Conservation (phyloP, 2,888 invertebrate genomes). For the Aplocera efformata region DNA sequence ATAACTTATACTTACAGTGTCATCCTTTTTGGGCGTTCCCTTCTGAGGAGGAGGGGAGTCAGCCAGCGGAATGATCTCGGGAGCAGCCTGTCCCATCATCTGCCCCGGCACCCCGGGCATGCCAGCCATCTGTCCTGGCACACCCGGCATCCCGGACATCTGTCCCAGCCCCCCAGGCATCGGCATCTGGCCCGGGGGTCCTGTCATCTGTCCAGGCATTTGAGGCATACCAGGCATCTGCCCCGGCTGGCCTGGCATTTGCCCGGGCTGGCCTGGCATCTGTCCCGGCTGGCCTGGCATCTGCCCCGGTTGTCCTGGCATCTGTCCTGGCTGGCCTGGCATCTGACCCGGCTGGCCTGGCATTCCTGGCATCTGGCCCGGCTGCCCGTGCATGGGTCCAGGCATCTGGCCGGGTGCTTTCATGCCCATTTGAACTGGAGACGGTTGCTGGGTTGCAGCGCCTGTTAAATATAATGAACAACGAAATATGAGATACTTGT, state of each 20-base stretch:
- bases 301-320: neutral
- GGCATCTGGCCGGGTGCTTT: conserved; percentile 5
- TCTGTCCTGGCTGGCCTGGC: neutral
- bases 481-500: no score
- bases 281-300: neutral
- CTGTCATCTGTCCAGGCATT: conserved; percentile 1
- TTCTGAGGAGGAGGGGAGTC: conserved; percentile 17
- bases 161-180: conserved; percentile 1
- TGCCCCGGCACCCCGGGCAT: neutral
- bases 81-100: neutral
- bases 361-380: neutral
- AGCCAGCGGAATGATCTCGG: conserved; percentile 3
- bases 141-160: conserved; percentile 3
- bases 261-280: no score
- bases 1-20: conserved; percentile 36
- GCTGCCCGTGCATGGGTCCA: neutral
- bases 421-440: conserved; percentile 2
- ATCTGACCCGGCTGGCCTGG: neutral
- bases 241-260: neutral
- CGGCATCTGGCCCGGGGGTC: no score
- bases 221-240: conserved; percentile 1
- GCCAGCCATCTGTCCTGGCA: neutral
- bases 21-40: conserved; percentile 32
- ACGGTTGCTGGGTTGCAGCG: conserved; percentile 10
- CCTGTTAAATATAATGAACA: neutral